Evolutionary conservation across 1,140 invertebrate species (phyloP), one percentile per base, ranked within the genome.

Genomic region (Batillaria attramentaria): DNA sequence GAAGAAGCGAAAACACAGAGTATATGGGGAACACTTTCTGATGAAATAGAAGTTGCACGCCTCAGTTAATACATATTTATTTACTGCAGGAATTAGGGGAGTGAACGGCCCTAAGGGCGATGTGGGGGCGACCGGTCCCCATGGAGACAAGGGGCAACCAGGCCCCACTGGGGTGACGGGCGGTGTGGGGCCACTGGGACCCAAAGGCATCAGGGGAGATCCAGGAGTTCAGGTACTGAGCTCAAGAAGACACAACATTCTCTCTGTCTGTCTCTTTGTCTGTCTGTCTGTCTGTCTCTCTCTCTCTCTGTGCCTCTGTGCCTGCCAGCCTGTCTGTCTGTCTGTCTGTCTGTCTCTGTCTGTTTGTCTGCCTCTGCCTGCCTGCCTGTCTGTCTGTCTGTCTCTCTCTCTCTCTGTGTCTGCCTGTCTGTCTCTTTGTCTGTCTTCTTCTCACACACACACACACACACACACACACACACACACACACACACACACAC

Each of bases 391-490:
- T 43, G 39, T 72, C 69, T 72, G 20, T 72, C 42, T 18, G 16
- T 72, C 39, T 72, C 42, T 72, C 69, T 42, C 24, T 72, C 28
- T 72, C 24, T 33, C 43, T 72, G 4, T 35, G 28, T 46, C 42
- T 72, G 1, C 16, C 5, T 72, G 24, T 50, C 42, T 72, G n/a
- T 72, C 70, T 46, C 24, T 33, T 13, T 72, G n/a, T 72, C 16
- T 72, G 42, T 50, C 0, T 72, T 28, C 39, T 3, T 35, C 28
- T 18, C 39, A 31, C 8, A 20, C 66, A 24, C 4, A 37, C 0
- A 31, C 5, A 37, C 16, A 24, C 6, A 31, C 16, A 20, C 39
- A 20, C 66, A 37, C 16, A 0, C 33, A 37, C 66, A 31, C 16
- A 3, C 6, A 31, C 33, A 37, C 16, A 24, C 35, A 2, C 33